phyloP scores from a whole-genome alignment of 2,113 vertebrate genomes.

The Dicentrarchus labrax region DNA sequence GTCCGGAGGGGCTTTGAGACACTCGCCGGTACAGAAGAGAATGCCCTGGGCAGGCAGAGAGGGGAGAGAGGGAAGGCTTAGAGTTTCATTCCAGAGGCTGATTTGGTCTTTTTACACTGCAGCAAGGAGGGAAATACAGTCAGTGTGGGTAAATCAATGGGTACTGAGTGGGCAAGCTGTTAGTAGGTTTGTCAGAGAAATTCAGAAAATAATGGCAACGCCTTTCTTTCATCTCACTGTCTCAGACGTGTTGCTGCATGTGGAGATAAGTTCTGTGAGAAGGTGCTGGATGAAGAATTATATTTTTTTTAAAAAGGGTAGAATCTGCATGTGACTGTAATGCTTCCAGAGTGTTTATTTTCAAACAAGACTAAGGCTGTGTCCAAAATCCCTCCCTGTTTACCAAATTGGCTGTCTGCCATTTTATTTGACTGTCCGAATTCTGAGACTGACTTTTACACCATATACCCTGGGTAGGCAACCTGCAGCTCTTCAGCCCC shows the following conservation, averaged over 20 bases:
- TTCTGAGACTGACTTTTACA: not conserved
- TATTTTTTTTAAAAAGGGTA: not conserved
- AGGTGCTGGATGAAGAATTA: constrained; percentile 17
- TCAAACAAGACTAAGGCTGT: not conserved
- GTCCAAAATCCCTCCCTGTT: not conserved
- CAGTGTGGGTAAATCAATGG: constrained; percentile 43
- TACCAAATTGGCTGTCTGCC: not conserved
- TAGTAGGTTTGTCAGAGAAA: constrained; percentile 55
- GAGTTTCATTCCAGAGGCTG: constrained; percentile 41
- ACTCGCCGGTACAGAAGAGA: constrained; percentile 90
- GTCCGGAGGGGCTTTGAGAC: constrained; percentile 86
- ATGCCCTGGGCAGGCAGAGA: constrained; percentile 84
- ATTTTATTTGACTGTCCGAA: not conserved
- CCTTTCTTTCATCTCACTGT: constrained; percentile 42
- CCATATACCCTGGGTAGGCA: too few species aligned
- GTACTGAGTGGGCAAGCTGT: constrained; percentile 56
- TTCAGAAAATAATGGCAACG: constrained; percentile 29
- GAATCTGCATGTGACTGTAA: not conserved
- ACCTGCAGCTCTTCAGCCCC: too few species aligned
- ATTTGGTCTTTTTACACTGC: constrained; percentile 40
- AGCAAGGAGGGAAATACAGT: constrained; percentile 38
- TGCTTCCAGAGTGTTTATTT: not conserved
- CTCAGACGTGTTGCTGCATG: constrained; percentile 33
- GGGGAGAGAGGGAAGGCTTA: constrained; percentile 19
- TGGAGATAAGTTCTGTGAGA: constrained; percentile 25